These are phyloP conservation scores for Copidosoma floridanum DNA, from an alignment of 1,140 invertebrate genomes.

Conservation along the genomic window DNA sequence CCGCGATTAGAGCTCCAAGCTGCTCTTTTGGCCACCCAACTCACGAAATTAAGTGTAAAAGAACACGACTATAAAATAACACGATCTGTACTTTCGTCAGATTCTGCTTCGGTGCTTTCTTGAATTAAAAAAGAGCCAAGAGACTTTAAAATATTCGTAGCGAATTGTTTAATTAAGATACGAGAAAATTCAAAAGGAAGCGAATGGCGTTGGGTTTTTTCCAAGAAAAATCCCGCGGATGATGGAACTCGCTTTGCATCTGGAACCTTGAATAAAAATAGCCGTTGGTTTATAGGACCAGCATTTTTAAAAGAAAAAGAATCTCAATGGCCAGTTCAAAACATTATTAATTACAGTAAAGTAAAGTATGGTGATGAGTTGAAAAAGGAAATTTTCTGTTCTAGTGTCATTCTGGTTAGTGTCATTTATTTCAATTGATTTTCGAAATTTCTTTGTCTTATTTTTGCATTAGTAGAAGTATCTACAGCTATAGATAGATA, in stretches of 20 bases:
- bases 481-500: too few species aligned
- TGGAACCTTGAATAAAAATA: too few species aligned
- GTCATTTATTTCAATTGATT: too few species aligned
- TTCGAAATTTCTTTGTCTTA: too few species aligned
- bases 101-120: conserved; percentile 34
- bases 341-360: too few species aligned
- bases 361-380: too few species aligned
- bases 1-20: conserved; percentile 5
- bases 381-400: too few species aligned
- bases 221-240: conserved; percentile 52
- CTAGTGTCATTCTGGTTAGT: too few species aligned
- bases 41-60: background rate
- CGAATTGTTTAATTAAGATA: background rate
- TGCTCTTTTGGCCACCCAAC: background rate
- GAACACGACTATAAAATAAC: background rate
- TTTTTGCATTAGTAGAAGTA: too few species aligned
- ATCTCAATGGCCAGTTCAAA: background rate
- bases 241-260: background rate
- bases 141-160: background rate
- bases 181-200: conserved; percentile 14
- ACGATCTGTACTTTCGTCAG: background rate
- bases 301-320: background rate
- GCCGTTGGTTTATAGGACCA: background rate
- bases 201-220: conserved; percentile 50
- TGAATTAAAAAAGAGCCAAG: conserved; percentile 35